Conservation (phyloP, 2,797 vertebrate species). For the Arctocebus calabarensis region DNA sequence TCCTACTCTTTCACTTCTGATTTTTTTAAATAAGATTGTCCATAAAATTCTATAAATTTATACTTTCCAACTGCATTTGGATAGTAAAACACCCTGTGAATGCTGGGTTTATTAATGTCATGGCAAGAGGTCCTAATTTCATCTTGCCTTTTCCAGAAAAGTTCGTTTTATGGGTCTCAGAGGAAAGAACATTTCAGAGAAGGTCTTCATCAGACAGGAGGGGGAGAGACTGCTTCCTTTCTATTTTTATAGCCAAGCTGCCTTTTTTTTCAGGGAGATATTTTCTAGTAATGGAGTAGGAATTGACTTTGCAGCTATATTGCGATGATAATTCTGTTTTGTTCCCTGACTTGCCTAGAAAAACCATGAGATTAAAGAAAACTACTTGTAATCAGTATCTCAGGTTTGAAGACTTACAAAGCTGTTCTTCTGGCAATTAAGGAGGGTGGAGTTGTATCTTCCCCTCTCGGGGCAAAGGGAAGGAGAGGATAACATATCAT, state of each 20-base stretch:
- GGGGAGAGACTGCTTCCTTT: background rate
- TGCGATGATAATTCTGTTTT: slow-evolving; percentile 16
- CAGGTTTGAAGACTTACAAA: background rate
- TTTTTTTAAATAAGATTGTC: background rate
- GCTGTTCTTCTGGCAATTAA: background rate
- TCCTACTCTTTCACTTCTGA: background rate
- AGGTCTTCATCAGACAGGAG: background rate
- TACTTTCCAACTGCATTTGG: background rate
- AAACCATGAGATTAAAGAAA: slow-evolving; percentile 15
- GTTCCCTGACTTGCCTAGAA: background rate
- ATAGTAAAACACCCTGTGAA: background rate
- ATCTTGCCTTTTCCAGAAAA: background rate
- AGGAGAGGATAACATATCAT: background rate
- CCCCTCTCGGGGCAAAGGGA: background rate
- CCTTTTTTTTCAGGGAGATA: slow-evolving; percentile 36
- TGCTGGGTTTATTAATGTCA: background rate
- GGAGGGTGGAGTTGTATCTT: background rate
- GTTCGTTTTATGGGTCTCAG: background rate
- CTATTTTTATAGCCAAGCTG: slow-evolving; percentile 38
- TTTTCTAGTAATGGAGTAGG: slow-evolving; percentile 27
- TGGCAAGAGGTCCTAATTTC: background rate
- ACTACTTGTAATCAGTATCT: slow-evolving; percentile 10
- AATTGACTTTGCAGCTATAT: slow-evolving; percentile 57
- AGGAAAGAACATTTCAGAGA: background rate
- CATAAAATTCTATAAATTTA: background rate